phyloP scores from a whole-genome alignment of 2,888 invertebrate species.

The Napeogenes inachia region DNA sequence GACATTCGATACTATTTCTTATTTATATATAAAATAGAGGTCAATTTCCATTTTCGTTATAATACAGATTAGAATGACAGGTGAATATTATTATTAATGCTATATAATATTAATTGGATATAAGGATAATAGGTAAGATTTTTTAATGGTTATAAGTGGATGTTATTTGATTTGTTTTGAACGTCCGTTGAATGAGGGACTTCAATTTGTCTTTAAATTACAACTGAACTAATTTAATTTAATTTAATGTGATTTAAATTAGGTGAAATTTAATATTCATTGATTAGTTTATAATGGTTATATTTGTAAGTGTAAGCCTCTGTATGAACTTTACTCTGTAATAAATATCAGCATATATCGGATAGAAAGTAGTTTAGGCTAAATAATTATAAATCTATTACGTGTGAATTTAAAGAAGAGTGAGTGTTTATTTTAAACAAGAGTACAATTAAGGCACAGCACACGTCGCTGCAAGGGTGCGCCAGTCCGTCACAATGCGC shows the following conservation, averaged over 20 bases:
- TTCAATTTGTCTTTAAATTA: too few species aligned
- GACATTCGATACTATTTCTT: slow-evolving; percentile 37
- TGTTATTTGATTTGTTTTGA: slow-evolving; percentile 29
- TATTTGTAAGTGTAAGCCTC: slow-evolving; percentile 9
- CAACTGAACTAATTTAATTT: too few species aligned
- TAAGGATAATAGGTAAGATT: too few species aligned
- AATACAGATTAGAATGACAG: slow-evolving; percentile 49
- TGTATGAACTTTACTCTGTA: background rate
- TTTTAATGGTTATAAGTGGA: background rate
- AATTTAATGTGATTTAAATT: too few species aligned
- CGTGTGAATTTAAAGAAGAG: too few species aligned
- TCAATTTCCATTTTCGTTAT: slow-evolving; percentile 22
- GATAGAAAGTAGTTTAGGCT: too few species aligned
- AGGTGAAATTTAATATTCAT: too few species aligned
- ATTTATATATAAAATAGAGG: slow-evolving; percentile 30
- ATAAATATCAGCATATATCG: too few species aligned
- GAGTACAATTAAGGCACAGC: slow-evolving; percentile 67
- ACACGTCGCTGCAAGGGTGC: slow-evolving; percentile 51
- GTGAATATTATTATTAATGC: slow-evolving; percentile 44
- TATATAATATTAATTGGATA: too few species aligned
- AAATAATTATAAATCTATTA: too few species aligned
- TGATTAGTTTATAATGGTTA: too few species aligned
- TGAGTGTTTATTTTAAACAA: slow-evolving; percentile 51
- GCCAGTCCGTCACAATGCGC: slow-evolving; percentile 62
- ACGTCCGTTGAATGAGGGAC: background rate